Conservation (phyloP, 2,113 vertebrate species). For the Galbula dea region DNA sequence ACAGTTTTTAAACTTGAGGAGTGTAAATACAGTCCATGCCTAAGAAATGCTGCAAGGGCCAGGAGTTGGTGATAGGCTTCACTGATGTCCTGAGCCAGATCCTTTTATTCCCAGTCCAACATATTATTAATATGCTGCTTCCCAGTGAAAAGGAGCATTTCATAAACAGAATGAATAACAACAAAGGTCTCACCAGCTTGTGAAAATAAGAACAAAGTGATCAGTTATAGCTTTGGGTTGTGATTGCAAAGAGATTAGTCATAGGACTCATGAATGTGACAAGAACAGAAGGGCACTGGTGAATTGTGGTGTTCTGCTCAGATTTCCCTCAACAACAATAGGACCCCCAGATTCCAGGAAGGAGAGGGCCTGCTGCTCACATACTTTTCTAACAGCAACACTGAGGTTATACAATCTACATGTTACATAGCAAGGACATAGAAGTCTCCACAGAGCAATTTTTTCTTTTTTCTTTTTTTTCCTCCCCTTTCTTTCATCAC, state of each 20-base stretch:
- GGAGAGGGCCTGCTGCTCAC: not conserved
- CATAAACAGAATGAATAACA: not conserved
- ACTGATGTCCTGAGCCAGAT: not conserved
- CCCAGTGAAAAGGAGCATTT: not conserved
- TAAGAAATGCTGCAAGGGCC: not conserved
- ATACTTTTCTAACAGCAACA: not conserved
- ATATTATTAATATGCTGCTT: not conserved
- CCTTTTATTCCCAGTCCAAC: not conserved
- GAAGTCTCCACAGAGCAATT: not conserved
- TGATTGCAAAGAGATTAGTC: not conserved
- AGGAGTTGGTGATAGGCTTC: not conserved
- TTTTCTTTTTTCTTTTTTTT: not conserved
- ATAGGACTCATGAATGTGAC: not conserved
- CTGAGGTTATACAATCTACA: not conserved
- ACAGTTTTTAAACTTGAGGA: not conserved
- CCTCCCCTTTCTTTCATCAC: not conserved
- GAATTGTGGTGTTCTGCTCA: not conserved
- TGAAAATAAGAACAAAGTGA: conserved; percentile 13
- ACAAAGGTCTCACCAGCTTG: not conserved
- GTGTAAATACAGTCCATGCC: not conserved
- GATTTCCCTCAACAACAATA: not conserved
- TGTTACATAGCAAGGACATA: not conserved
- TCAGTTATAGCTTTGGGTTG: not conserved
- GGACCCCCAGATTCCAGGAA: not conserved
- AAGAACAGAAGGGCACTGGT: not conserved